Evolutionary conservation across 2,113 vertebrate species (phyloP).

Genomic region (Corythaeola cristata): DNA sequence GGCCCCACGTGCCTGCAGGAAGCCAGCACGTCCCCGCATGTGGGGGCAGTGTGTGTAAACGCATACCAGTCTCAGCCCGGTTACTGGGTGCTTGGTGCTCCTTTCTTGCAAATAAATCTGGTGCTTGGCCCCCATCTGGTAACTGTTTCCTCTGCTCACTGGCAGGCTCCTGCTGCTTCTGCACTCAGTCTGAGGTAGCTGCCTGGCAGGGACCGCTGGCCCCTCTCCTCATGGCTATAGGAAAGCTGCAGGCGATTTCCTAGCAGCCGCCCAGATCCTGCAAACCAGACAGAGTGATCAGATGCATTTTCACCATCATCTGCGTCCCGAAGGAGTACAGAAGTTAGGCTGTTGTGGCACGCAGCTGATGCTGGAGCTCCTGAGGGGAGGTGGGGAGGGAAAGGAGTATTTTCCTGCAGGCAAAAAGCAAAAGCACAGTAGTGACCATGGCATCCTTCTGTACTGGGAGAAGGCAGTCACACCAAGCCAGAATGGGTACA

Average conservation of each 20-base stretch:
- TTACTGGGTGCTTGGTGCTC: rapidly evolving
- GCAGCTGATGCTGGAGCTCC: not conserved
- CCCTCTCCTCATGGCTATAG: rapidly evolving
- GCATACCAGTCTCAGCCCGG: not conserved
- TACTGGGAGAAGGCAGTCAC: not conserved
- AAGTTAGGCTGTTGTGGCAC: not conserved
- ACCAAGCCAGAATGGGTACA: not conserved
- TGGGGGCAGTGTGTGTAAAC: not conserved
- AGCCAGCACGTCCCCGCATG: rapidly evolving
- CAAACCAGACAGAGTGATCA: not conserved
- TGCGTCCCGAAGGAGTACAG: not conserved
- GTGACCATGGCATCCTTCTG: rapidly evolving
- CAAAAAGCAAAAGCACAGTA: not conserved
- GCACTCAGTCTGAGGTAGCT: rapidly evolving
- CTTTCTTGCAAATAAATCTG: not conserved
- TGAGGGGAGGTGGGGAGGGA: not conserved
- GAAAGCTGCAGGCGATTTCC: not conserved
- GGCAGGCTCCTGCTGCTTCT: not conserved
- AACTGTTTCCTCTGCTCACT: not conserved
- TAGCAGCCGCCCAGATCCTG: not conserved
- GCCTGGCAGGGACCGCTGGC: not conserved
- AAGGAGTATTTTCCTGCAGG: not conserved
- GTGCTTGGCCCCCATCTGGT: not conserved
- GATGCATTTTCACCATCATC: not conserved
- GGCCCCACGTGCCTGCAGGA: not conserved